Evolutionary conservation across 2,113 vertebrate genomes (phyloP).

Genomic region (Protomyctophum bolini): DNA sequence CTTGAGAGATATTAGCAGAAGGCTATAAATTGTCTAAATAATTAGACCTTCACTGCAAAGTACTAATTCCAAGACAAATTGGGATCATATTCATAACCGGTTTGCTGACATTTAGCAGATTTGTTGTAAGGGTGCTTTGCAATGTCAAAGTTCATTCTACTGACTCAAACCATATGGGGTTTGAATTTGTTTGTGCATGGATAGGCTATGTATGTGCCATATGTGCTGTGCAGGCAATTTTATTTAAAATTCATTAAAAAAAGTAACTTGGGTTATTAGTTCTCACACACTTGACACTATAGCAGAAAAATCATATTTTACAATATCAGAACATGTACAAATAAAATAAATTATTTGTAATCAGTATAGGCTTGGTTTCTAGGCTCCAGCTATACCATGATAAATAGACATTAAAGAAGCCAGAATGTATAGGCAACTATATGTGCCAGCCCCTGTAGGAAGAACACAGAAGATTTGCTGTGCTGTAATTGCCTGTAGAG

Average conservation of each 20-base stretch:
- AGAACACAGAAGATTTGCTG: conserved; percentile 26
- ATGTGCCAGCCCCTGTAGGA: conserved; percentile 15
- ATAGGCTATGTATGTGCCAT: conserved; percentile 20
- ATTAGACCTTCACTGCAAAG: conserved; percentile 74
- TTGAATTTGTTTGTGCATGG: conserved; percentile 64
- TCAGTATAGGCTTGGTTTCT: background rate
- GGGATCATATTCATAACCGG: conserved; percentile 79
- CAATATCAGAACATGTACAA: conserved; percentile 5
- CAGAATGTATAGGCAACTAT: conserved; percentile 47
- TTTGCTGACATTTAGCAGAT: conserved; percentile 86
- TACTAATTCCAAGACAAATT: conserved; percentile 83
- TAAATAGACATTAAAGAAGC: conserved; percentile 16
- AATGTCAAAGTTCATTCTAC: conserved; percentile 74
- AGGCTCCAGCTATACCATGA: background rate
- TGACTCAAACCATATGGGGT: conserved; percentile 77
- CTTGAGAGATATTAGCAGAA: conserved; percentile 70
- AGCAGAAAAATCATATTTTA: conserved; percentile 15
- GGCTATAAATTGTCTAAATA: conserved; percentile 81
- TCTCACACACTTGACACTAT: conserved; percentile 33
- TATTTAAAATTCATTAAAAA: conserved; percentile 57
- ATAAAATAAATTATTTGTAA: background rate
- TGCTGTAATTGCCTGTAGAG: conserved; percentile 58
- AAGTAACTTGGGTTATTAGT: conserved; percentile 39
- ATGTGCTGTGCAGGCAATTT: conserved; percentile 46
- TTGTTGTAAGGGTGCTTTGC: conserved; percentile 70